Conservation (phyloP, 2,888 invertebrate species). For the Trileptium ribeirensis region DNA sequence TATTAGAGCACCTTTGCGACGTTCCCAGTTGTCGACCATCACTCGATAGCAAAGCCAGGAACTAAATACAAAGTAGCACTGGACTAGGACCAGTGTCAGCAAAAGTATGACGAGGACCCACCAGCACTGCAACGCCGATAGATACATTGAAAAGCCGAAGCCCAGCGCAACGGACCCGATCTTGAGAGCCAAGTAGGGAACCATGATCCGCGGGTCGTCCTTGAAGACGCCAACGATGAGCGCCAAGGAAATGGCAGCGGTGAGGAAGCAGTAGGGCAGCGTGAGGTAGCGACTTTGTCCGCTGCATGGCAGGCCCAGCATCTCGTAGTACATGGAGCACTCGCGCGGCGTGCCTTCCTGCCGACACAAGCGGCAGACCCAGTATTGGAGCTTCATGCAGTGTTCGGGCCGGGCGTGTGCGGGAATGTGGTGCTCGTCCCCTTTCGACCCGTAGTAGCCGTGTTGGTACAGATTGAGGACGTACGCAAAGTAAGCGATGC, state of each 20-base stretch:
- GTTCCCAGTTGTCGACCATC: not conserved
- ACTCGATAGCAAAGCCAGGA: constrained; percentile 4
- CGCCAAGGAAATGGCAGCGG: not conserved
- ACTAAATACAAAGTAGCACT: not conserved
- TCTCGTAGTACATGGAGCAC: not conserved
- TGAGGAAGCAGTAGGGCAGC: constrained; percentile 8
- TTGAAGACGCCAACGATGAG: not conserved
- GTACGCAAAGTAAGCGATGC: not conserved
- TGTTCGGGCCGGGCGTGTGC: too few relatives aligned
- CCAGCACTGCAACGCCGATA: constrained; percentile 9
- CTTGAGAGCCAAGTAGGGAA: not conserved
- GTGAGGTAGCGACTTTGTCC: not conserved
- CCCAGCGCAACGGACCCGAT: not conserved
- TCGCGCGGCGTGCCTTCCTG: not conserved
- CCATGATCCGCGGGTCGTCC: constrained; percentile 5
- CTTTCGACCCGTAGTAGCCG: too few relatives aligned
- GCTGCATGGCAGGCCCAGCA: not conserved
- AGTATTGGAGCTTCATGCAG: not conserved
- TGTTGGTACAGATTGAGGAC: not conserved
- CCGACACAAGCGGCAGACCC: constrained; percentile 1
- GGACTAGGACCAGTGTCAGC: not conserved
- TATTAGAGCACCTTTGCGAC: not conserved
- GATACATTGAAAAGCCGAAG: not conserved
- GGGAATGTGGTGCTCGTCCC: too few relatives aligned
- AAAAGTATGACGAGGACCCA: not conserved